Evolutionary conservation across 35 echinoderm and acorn worm species (phyloP), one percentile per base, ranked within the genome.

Genomic region (Ptychodera flava): DNA sequence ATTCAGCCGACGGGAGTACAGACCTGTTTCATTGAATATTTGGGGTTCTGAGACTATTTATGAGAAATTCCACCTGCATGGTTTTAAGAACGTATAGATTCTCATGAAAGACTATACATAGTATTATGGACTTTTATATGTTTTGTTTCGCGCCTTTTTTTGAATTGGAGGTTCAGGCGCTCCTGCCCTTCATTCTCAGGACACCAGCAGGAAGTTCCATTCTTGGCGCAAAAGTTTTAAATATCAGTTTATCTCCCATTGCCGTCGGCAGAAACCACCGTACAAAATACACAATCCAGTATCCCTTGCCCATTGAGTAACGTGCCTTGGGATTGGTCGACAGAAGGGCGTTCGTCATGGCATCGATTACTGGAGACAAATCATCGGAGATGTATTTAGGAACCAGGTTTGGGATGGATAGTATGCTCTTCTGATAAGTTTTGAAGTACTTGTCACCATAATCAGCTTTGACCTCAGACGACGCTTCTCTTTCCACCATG

Each of bases 371-470:
- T 6, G 88, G 82, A 14, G 82, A 77, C 10, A 76, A 29, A 34
- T 90, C 88, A 12, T 35, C 32, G 35, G 78, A 35, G 81, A 90
- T 29, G n/a, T 33, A 22, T 84, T 34, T 16, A 37, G 81, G 1
- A 6, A 34, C 35, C 22, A 28, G 31, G 84, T 16, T 1, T 31
- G 35, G 15, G 0, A 35, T 31, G 77, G 15, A 15, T 27, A 16
- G 0, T 35, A 36, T 84, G 37, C 52, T 16, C 6, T 6, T 64
- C 22, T 22, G 6, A 22, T 64, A 64, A 22, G 45, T 12, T 64
- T 90, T 75, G 16, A 90, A 77, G 36, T 90, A 84, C 32, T 85
- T 82, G 35, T 45, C 31, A 28, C 88, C 88, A 77, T 90, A 90
- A n/a, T 90, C 88, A 85, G 30, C 32, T 64, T 64, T 64, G 6